Conservation (phyloP, 2,888 invertebrate genomes). For the Loripinus fragilis region DNA sequence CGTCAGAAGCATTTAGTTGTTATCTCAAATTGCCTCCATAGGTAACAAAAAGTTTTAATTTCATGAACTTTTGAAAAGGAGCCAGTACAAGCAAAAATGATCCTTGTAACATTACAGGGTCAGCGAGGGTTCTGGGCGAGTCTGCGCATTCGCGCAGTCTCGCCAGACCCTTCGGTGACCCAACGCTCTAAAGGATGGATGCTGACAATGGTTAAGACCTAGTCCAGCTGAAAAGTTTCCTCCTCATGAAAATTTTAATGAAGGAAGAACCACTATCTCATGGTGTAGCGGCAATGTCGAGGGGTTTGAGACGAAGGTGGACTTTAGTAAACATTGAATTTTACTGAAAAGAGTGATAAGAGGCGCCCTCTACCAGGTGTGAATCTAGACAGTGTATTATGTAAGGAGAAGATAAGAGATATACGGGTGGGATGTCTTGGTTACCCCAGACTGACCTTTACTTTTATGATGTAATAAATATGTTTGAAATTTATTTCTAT, state of each 20-base stretch:
- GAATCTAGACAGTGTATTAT: neutral
- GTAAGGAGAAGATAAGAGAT: conserved; percentile 4
- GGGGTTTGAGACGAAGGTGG: neutral
- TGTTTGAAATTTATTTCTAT: conserved; percentile 48
- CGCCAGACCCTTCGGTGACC: too few species aligned
- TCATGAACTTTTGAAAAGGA: conserved; percentile 19
- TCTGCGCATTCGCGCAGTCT: too few species aligned
- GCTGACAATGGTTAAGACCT: too few species aligned
- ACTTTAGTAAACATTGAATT: conserved; percentile 12
- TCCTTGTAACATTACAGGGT: too few species aligned
- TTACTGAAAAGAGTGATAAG: conserved; percentile 10
- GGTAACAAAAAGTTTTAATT: conserved; percentile 22
- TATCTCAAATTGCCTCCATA: conserved; percentile 16
- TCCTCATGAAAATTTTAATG: too few species aligned
- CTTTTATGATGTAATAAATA: conserved; percentile 41
- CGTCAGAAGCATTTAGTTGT: conserved; percentile 15
- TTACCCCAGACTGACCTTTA: conserved; percentile 39
- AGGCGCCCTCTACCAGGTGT: conserved; percentile 18
- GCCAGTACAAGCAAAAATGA: too few species aligned
- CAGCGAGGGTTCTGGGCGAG: too few species aligned
- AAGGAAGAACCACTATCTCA: too few species aligned
- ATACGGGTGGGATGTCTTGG: neutral
- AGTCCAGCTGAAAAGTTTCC: too few species aligned
- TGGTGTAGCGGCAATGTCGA: too few species aligned
- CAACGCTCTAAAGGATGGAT: too few species aligned